phyloP scores from a whole-genome alignment of 2,797 vertebrate species.

The Alosa sapidissima region DNA sequence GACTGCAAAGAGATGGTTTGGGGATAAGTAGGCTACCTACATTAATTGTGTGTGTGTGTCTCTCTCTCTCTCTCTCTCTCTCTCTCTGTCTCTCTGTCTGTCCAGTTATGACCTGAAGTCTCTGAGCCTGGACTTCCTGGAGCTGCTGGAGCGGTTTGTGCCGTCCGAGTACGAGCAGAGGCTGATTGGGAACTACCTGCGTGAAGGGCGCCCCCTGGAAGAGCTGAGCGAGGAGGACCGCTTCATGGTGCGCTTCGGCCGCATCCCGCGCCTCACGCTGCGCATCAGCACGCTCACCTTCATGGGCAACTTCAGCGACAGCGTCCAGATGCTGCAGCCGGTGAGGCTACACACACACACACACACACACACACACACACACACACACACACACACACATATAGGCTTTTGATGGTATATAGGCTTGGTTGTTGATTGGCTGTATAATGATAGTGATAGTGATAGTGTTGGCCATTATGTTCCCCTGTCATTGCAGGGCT shows the following conservation, averaged over 20 bases:
- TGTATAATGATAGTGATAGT: too few relatives aligned
- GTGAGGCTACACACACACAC: constrained; percentile 64
- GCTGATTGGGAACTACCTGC: constrained; percentile 81
- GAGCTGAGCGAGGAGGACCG: constrained; percentile 89
- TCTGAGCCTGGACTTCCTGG: constrained; percentile 89
- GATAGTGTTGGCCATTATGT: too few relatives aligned
- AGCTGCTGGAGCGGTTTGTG: constrained; percentile 89
- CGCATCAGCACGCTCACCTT: constrained; percentile 88
- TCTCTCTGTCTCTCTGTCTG: neutral
- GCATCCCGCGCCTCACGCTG: constrained; percentile 83
- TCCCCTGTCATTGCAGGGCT: too few relatives aligned
- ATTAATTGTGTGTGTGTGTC: too few relatives aligned
- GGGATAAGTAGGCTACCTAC: too few relatives aligned
- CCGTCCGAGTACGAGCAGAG: constrained; percentile 86
- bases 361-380: too few relatives aligned
- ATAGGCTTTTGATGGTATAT: too few relatives aligned
- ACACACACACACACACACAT: too few relatives aligned
- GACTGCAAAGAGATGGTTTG: too few relatives aligned
- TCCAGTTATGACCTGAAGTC: constrained; percentile 84
- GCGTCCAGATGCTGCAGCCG: constrained; percentile 82
- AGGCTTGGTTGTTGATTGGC: too few relatives aligned
- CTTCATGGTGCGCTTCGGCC: constrained; percentile 91
- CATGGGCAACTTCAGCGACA: constrained; percentile 89
- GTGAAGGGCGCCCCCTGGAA: constrained; percentile 74
- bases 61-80: neutral